phyloP scores from a whole-genome alignment of 2,113 vertebrate genomes.

The Azemiops feae region DNA sequence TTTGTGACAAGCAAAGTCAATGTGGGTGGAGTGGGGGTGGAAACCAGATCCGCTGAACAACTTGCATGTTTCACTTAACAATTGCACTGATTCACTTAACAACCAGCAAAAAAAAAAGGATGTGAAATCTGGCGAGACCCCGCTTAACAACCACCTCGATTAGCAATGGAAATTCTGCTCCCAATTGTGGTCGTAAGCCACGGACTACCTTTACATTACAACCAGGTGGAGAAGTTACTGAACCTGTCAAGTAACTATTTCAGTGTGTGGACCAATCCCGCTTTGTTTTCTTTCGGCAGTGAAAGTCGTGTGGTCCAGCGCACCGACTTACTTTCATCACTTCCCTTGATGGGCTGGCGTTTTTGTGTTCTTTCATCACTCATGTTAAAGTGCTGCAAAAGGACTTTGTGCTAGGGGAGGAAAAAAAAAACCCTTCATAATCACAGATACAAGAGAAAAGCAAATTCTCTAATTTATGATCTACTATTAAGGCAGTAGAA shows the following conservation, averaged over 20 bases:
- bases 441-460: neutral
- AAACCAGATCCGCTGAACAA: too few species aligned
- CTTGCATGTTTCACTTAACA: too few species aligned
- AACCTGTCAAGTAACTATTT: neutral
- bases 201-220: neutral
- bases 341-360: constrained; percentile 86
- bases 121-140: too few species aligned
- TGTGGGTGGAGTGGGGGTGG: too few species aligned
- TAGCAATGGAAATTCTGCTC: too few species aligned
- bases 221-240: neutral
- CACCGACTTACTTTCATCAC: constrained; percentile 86
- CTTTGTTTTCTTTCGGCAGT: neutral
- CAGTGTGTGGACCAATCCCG: neutral
- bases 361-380: constrained; percentile 90
- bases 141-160: too few species aligned
- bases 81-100: too few species aligned
- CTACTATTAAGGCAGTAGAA: neutral
- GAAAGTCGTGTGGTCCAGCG: neutral
- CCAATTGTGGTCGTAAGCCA: too few species aligned
- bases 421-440: constrained; percentile 1
- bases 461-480: neutral
- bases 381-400: constrained; percentile 90
- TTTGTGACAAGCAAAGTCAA: too few species aligned
- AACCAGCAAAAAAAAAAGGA: too few species aligned
- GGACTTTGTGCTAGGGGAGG: constrained; percentile 87